phyloP scores from a whole-genome alignment of 2,113 vertebrate genomes.

The Ranitomeya variabilis region DNA sequence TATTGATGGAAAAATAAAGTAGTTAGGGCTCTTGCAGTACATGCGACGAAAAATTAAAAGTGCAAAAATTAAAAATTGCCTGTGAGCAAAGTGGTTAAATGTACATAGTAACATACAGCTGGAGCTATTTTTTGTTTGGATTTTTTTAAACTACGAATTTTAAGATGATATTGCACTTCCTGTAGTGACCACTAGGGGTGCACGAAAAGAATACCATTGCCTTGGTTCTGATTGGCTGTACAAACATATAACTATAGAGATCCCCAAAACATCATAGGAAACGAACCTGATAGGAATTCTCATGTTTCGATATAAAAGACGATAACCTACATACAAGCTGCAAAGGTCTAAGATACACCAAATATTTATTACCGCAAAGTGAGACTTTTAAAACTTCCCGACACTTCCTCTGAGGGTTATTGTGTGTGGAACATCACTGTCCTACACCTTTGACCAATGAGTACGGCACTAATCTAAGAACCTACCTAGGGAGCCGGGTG shows the following conservation, averaged over 20 bases:
- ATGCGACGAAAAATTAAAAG: no score
- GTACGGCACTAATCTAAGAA: slow-evolving; percentile 13
- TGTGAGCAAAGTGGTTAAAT: no score
- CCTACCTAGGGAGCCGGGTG: slow-evolving; percentile 25
- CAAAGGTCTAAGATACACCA: not conserved
- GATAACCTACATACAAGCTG: not conserved
- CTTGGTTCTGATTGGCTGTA: no score
- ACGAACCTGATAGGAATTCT: not conserved
- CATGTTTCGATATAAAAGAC: not conserved
- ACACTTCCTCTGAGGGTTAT: not conserved
- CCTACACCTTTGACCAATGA: slow-evolving; percentile 48
- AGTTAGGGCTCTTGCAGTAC: no score
- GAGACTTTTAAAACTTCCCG: not conserved
- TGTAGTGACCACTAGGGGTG: no score
- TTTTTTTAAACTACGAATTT: no score
- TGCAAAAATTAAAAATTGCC: no score
- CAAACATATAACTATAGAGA: not conserved
- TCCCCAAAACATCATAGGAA: not conserved
- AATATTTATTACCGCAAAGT: not conserved
- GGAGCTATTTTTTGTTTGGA: no score
- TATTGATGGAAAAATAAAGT: no score
- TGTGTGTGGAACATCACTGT: slow-evolving; percentile 1
- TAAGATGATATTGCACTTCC: no score
- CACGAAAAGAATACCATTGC: no score
- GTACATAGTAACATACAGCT: no score